Percentiles rank a stretch among this genome's conserved stretches.
These are phyloP conservation scores for Danaus chrysippus DNA, from an alignment of 2,888 invertebrate species.

Conservation along the genomic window DNA sequence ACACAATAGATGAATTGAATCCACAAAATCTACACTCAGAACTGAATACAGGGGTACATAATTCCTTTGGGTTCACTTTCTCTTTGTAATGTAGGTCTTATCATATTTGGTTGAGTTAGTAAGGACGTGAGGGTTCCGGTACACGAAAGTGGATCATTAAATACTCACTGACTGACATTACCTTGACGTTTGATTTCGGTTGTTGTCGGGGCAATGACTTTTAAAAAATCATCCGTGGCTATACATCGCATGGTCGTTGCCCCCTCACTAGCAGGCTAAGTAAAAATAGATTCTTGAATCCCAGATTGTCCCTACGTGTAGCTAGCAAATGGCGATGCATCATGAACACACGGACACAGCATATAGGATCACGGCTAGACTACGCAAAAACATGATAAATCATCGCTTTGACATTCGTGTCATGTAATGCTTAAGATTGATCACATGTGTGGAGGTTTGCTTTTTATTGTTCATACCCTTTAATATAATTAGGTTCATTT, in stretches of 20 bases:
- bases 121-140: constrained; percentile 22
- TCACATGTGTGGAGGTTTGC: constrained; percentile 12
- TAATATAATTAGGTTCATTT: too few relatives aligned
- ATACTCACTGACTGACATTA: constrained; percentile 31
- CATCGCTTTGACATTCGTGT: constrained; percentile 22
- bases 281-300: constrained; percentile 62
- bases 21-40: constrained; percentile 20
- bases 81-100: constrained; percentile 35
- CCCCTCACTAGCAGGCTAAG: constrained; percentile 51
- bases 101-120: constrained; percentile 30
- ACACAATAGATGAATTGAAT: constrained; percentile 38
- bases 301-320: constrained; percentile 29
- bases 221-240: constrained; percentile 59
- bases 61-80: constrained; percentile 41
- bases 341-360: constrained; percentile 2
- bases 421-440: constrained; percentile 17
- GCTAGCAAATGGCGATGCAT: constrained; percentile 22
- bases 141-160: constrained; percentile 21
- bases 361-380: constrained; percentile 20
- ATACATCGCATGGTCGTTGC: constrained; percentile 63
- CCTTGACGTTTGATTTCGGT: constrained; percentile 34
- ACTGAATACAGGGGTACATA: constrained; percentile 12
- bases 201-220: constrained; percentile 61
- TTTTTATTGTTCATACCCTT: constrained; percentile 1
- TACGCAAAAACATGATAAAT: constrained; percentile 29